These are phyloP conservation scores for Leuctra nigra DNA, from an alignment of 2,888 invertebrate genomes.

Conservation along the genomic window DNA sequence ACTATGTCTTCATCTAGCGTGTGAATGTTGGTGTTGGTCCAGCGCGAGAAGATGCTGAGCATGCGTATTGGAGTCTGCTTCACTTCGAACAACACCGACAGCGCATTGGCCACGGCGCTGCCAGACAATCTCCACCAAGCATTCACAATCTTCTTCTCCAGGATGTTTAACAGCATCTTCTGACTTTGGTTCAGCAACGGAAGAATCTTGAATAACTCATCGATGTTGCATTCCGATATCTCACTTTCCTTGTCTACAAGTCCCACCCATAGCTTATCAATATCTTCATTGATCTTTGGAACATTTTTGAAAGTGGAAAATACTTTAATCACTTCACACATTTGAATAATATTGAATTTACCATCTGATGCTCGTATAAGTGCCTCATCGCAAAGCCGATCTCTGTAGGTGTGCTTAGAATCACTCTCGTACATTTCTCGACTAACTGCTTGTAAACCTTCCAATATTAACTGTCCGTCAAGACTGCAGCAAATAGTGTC, in stretches of 20 bases:
- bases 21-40: conserved; percentile 56
- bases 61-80: conserved; percentile 33
- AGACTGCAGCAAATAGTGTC: conserved; percentile 42
- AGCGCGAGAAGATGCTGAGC: conserved; percentile 43
- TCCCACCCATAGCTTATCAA: conserved; percentile 62
- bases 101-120: conserved; percentile 31
- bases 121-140: conserved; percentile 51
- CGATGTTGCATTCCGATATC: conserved; percentile 51
- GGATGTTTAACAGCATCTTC: conserved; percentile 47
- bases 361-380: conserved; percentile 54
- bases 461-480: conserved; percentile 40
- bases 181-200: conserved; percentile 53
- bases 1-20: conserved; percentile 49
- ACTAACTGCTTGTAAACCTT: conserved; percentile 39
- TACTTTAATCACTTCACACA: conserved; percentile 52
- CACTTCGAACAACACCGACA: conserved; percentile 29
- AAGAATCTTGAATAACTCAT: conserved; percentile 49
- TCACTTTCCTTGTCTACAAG: conserved; percentile 50
- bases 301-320: conserved; percentile 45
- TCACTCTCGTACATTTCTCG: conserved; percentile 36
- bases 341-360: conserved; percentile 49
- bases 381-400: conserved; percentile 54
- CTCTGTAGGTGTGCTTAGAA: conserved; percentile 37
- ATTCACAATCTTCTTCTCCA: conserved; percentile 51
- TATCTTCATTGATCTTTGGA: conserved; percentile 44